Conservation (phyloP, 2,888 invertebrate species). For the Marronus borbonicus region DNA sequence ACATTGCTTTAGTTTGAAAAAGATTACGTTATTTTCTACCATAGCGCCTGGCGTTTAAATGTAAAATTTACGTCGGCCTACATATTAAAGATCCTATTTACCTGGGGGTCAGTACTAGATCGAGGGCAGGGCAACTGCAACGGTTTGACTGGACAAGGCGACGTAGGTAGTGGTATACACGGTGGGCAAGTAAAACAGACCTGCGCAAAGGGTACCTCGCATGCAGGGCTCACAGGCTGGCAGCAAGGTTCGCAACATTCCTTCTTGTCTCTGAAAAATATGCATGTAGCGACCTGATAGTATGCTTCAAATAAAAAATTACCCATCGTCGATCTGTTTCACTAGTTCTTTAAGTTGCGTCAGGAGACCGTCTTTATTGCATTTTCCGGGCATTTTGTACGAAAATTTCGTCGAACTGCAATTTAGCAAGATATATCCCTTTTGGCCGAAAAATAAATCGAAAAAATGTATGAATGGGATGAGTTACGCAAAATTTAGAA, state of each 20-base stretch:
- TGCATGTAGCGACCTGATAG: not conserved
- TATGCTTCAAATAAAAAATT: constrained; percentile 8
- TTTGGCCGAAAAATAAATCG: constrained; percentile 23
- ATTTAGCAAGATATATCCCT: constrained; percentile 20
- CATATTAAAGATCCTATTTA: constrained; percentile 1
- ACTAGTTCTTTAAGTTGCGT: constrained; percentile 43
- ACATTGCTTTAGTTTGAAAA: constrained; percentile 2
- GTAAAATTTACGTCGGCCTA: not conserved
- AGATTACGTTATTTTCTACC: no score
- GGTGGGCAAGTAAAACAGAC: constrained; percentile 52
- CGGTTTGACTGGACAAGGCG: constrained; percentile 51
- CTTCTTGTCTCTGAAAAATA: not conserved
- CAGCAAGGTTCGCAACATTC: not conserved
- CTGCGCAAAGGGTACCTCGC: constrained; percentile 48
- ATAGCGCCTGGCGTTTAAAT: not conserved
- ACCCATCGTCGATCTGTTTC: constrained; percentile 47
- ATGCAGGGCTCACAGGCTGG: constrained; percentile 8
- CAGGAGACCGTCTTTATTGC: constrained; percentile 36
- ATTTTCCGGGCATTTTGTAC: constrained; percentile 41
- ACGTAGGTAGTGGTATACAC: constrained; percentile 49
- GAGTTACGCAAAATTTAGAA: constrained; percentile 38
- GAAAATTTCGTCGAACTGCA: constrained; percentile 33
- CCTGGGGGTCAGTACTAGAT: constrained; percentile 32
- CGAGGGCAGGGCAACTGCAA: constrained; percentile 50
- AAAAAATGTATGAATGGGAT: constrained; percentile 11